Conservation (phyloP, 2,888 invertebrate genomes). For the Acleris emargana region DNA sequence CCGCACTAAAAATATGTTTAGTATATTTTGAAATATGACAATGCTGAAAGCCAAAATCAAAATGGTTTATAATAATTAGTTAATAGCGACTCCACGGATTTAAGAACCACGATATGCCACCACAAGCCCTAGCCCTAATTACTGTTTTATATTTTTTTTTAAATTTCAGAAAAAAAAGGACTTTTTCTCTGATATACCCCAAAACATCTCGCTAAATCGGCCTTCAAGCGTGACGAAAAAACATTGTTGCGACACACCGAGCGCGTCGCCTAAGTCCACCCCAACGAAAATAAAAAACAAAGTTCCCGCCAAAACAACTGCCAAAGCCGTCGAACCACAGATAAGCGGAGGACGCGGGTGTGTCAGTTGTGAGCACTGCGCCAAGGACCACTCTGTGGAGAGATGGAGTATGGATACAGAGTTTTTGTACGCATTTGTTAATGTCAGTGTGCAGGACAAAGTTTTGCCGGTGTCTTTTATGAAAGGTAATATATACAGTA, state of each 20-base stretch:
- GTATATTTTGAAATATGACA: no score
- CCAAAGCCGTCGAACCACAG: conserved; percentile 13
- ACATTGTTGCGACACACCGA: conserved; percentile 55
- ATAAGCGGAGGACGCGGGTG: conserved; percentile 5
- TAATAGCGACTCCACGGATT: no score
- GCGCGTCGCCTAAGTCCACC: conserved; percentile 43
- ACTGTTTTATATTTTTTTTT: conserved; percentile 7
- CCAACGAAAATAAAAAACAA: conserved; percentile 38
- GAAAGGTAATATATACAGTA: no score
- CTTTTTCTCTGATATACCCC: conserved; percentile 65
- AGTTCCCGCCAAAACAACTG: conserved; percentile 14
- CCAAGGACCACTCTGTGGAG: conserved; percentile 47
- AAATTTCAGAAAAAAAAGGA: conserved; percentile 70
- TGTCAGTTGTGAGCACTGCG: conserved; percentile 39
- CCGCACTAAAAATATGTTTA: no score
- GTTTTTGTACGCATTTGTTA: conserved; percentile 73
- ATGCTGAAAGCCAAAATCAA: no score
- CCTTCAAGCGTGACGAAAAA: conserved; percentile 48
- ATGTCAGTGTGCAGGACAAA: conserved; percentile 68
- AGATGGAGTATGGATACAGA: conserved; percentile 51
- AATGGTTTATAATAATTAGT: no score
- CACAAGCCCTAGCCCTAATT: no score
- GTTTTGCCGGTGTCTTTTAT: conserved; percentile 66
- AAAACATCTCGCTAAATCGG: conserved; percentile 52
- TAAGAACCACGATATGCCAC: no score